Conservation (phyloP, 2,888 invertebrate genomes). For the Lasioglossum villosulum region DNA sequence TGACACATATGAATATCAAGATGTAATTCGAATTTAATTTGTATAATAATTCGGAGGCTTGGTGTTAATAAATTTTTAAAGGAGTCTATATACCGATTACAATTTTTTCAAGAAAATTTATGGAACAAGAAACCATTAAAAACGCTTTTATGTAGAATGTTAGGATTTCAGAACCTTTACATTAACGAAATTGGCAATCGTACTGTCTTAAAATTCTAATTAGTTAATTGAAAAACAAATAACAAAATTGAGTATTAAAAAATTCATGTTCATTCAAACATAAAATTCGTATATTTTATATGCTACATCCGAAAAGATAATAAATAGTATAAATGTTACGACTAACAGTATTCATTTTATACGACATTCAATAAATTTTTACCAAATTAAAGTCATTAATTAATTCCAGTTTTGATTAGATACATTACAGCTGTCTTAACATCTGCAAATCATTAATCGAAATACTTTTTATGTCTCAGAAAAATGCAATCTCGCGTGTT, state of each 20-base stretch:
- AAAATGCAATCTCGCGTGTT: background rate
- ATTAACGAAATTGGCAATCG: too few species aligned
- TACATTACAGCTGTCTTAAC: background rate
- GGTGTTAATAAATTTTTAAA: too few species aligned
- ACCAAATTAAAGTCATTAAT: background rate
- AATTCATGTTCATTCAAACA: background rate
- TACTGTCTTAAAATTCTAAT: background rate
- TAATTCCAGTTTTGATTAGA: background rate
- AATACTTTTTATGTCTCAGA: background rate
- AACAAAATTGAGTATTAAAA: background rate
- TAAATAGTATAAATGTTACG: background rate
- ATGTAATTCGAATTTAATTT: too few species aligned
- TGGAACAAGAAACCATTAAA: background rate
- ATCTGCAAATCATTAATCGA: background rate
- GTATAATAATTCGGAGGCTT: too few species aligned
- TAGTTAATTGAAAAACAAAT: background rate
- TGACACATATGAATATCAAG: too few species aligned
- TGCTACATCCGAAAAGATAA: background rate
- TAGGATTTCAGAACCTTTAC: too few species aligned
- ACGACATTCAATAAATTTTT: background rate
- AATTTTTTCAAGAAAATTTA: too few species aligned
- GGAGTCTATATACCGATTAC: too few species aligned
- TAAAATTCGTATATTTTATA: background rate
- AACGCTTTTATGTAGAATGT: background rate
- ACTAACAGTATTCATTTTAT: background rate